Conservation (phyloP, 1,140 invertebrate genomes). For the Tetragonula clypearis region DNA sequence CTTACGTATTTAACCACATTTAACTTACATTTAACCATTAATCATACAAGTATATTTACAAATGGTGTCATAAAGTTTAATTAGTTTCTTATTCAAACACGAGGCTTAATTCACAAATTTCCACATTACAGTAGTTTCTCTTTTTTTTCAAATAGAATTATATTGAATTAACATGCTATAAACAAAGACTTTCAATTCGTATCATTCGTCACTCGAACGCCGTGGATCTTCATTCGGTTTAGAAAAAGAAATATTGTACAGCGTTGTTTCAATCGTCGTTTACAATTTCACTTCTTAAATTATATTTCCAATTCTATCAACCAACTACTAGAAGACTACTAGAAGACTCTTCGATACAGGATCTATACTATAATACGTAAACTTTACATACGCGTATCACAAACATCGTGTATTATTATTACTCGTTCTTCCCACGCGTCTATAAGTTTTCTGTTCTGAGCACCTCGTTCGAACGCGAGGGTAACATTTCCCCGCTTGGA, state of each 20-base stretch:
- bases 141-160: background rate
- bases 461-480: background rate
- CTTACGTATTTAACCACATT: background rate
- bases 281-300: background rate
- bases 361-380: too few species aligned
- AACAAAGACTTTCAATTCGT: too few species aligned
- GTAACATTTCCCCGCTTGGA: background rate
- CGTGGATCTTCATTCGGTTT: too few species aligned
- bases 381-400: too few species aligned
- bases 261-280: background rate
- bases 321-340: too few species aligned
- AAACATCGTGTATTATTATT: background rate
- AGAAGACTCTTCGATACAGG: background rate
- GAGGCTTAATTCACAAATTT: background rate
- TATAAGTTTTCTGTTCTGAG: background rate
- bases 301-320: background rate
- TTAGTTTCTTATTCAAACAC: background rate
- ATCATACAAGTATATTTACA: background rate
- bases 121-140: background rate
- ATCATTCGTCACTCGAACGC: too few species aligned
- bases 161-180: background rate
- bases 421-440: background rate
- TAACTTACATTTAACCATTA: too few species aligned
- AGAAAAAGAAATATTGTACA: too few species aligned
- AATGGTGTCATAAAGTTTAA: background rate